Conservation (phyloP, 2,797 vertebrate species). For the Octomys mimax region DNA sequence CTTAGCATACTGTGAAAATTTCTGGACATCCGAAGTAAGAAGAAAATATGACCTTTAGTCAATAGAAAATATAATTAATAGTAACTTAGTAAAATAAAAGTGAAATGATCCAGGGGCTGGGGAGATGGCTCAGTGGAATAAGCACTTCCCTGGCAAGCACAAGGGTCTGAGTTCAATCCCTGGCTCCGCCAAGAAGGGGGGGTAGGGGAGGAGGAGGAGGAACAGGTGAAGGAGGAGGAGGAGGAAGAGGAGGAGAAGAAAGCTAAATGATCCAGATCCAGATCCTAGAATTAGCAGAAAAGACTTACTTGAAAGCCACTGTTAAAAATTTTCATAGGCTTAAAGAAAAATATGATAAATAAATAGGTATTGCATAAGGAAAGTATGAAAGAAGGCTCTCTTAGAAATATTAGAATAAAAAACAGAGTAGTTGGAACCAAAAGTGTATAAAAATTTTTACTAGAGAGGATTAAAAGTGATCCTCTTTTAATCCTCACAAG, state of each 20-base stretch:
- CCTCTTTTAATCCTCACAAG: background rate
- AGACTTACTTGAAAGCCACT: background rate
- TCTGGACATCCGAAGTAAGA: background rate
- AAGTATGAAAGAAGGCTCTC: background rate
- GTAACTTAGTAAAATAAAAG: background rate
- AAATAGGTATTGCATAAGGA: background rate
- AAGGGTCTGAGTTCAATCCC: no score
- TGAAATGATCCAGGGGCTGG: background rate
- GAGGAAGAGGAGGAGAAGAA: no score
- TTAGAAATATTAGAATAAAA: background rate
- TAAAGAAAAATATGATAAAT: background rate
- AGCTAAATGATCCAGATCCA: background rate
- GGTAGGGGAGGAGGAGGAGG: no score
- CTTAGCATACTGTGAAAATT: background rate
- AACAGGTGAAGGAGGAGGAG: no score
- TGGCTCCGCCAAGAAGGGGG: no score
- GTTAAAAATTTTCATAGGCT: background rate
- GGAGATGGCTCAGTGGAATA: no score
- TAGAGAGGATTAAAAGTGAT: background rate
- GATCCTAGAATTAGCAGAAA: background rate
- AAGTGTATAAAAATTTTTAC: background rate
- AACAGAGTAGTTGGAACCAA: background rate
- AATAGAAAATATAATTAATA: background rate
- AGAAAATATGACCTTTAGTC: background rate
- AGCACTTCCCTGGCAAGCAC: no score